phyloP scores from a whole-genome alignment of 2,113 vertebrate genomes.

The Daubentonia madagascariensis region DNA sequence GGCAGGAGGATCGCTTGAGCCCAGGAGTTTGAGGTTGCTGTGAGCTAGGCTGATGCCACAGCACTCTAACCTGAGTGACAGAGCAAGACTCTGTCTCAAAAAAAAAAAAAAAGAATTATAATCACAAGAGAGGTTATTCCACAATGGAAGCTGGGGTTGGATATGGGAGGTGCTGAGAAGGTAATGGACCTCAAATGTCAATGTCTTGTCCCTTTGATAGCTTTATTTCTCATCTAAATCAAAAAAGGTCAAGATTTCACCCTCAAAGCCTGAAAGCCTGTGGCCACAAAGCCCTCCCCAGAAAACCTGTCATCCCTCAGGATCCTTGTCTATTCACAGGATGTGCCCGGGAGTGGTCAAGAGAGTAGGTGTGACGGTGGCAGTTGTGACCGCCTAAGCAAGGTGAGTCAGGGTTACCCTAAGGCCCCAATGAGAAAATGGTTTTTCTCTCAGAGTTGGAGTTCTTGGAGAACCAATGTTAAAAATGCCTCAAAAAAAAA shows the following conservation, averaged over 20 bases:
- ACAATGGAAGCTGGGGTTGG: not conserved
- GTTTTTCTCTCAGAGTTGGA: not conserved
- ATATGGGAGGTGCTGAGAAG: not conserved
- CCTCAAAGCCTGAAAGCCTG: not conserved
- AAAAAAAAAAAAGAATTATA: no score
- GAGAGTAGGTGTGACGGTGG: not conserved
- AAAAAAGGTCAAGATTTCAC: not conserved
- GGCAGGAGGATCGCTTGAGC: no score
- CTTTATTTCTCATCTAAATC: not conserved
- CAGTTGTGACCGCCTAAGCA: not conserved
- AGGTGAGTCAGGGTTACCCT: not conserved
- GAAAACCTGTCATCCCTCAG: not conserved
- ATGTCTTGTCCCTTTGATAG: not conserved
- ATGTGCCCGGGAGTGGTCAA: accelerated
- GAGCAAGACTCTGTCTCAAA: no score
- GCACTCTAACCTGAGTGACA: no score
- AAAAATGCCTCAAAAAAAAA: slow-evolving; percentile 42
- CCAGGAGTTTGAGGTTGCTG: no score
- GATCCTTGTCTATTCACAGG: not conserved
- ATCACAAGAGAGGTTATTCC: not conserved
- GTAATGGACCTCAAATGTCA: not conserved
- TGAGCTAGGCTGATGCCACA: no score
- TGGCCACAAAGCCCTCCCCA: not conserved
- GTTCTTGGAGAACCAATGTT: slow-evolving; percentile 12
- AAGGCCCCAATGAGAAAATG: not conserved